Percentiles rank a stretch among this genome's conserved stretches.
These are phyloP conservation scores for Phalloptychus januarius DNA, from an alignment of 2,797 vertebrate species.

Conservation along the genomic window DNA sequence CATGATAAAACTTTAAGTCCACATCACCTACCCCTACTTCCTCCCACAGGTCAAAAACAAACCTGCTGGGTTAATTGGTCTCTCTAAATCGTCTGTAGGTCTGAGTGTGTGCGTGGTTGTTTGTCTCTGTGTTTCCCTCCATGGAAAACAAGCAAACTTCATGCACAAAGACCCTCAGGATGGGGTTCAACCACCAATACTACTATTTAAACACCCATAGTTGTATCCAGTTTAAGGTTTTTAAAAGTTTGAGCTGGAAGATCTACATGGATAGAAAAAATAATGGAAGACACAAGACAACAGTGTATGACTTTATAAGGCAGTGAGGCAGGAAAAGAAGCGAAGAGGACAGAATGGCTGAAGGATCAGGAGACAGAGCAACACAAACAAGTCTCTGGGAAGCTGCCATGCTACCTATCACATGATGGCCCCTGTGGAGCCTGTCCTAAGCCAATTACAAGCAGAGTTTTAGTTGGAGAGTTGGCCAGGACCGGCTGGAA, in stretches of 20 bases:
- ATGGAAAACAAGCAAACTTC: background rate
- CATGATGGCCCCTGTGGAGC: conserved; percentile 76
- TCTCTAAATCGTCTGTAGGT: background rate
- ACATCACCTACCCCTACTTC: too few relatives aligned
- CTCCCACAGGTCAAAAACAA: too few relatives aligned
- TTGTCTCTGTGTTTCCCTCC: background rate
- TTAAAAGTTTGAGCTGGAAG: background rate
- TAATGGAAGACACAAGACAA: conserved; percentile 23
- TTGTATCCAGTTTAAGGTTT: background rate
- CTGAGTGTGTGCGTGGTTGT: background rate
- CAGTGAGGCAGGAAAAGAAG: conserved; percentile 22
- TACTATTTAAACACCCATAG: background rate
- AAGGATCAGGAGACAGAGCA: conserved; percentile 63
- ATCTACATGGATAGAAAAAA: background rate
- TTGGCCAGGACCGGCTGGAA: conserved; percentile 72
- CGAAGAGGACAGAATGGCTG: conserved; percentile 53
- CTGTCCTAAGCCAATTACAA: conserved; percentile 81
- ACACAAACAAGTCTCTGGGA: conserved; percentile 72
- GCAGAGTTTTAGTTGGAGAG: conserved; percentile 73
- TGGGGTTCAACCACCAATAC: conserved; percentile 2
- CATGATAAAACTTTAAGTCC: too few relatives aligned
- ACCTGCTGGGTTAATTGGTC: too few relatives aligned
- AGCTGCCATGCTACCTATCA: conserved; percentile 75
- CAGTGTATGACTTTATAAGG: conserved; percentile 19
- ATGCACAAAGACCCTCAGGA: background rate